A percentile compares a stretch with the other conserved stretches of the same genome.
phyloP scores from a whole-genome alignment of 2,797 vertebrate genomes.

The Ceryle rudis region DNA sequence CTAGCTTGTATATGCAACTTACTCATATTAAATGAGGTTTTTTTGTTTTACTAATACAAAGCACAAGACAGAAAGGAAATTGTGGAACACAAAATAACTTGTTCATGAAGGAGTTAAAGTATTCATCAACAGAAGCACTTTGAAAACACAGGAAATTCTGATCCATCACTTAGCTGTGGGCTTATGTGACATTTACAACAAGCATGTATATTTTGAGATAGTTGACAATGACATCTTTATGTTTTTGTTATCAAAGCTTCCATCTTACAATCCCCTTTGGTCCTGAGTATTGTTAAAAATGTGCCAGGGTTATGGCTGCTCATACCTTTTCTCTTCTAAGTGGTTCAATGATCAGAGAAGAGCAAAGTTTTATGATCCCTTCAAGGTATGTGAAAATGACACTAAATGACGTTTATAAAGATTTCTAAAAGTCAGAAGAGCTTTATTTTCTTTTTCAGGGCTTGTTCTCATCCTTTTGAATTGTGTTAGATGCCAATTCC shows the following conservation, averaged over 20 bases:
- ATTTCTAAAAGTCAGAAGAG: constrained; percentile 67
- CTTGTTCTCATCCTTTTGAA: constrained; percentile 44
- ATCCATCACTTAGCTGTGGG: constrained; percentile 50
- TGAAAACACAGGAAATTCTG: constrained; percentile 7
- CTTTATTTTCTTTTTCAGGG: constrained; percentile 22
- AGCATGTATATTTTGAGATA: constrained; percentile 56
- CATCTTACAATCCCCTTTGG: constrained; percentile 52
- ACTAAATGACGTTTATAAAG: constrained; percentile 57
- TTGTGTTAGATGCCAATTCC: constrained; percentile 21
- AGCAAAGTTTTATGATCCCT: constrained; percentile 72
- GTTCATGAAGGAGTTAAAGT: constrained; percentile 35
- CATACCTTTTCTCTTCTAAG: constrained; percentile 39
- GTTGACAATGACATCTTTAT: constrained; percentile 70
- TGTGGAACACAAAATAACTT: not conserved
- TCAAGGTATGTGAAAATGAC: constrained; percentile 70
- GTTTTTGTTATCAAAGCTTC: constrained; percentile 68
- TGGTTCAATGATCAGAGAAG: constrained; percentile 57
- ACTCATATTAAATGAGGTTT: not conserved
- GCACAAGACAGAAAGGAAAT: not conserved
- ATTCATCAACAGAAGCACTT: constrained; percentile 23
- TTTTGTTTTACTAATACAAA: not conserved
- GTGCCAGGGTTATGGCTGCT: constrained; percentile 44
- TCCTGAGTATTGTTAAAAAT: constrained; percentile 41
- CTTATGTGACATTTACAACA: constrained; percentile 58
- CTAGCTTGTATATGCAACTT: not conserved